Conservation (phyloP, 1,140 invertebrate genomes). For the Stegodyphus dumicola region DNA sequence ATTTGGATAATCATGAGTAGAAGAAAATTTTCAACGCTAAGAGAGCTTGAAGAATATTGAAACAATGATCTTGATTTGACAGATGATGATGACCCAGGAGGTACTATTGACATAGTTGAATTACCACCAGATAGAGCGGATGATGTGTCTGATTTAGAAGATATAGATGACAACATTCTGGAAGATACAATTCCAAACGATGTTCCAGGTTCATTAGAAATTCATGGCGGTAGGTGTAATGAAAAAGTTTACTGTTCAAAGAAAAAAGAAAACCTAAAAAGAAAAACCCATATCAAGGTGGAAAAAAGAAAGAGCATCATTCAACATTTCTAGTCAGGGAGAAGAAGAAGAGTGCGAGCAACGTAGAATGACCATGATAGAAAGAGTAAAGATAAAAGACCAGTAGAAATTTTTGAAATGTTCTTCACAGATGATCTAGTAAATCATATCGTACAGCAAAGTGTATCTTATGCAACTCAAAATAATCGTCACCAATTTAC, state of each 20-base stretch:
- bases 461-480: constrained; percentile 19
- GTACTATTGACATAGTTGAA: constrained; percentile 34
- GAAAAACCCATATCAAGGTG: too few species aligned
- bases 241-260: too few species aligned
- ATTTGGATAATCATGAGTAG: constrained; percentile 40
- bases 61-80: constrained; percentile 38
- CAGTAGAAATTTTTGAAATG: constrained; percentile 19
- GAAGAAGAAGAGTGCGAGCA: constrained; percentile 22
- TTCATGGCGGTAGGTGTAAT: constrained; percentile 33
- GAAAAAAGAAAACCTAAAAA: too few species aligned
- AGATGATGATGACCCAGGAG: constrained; percentile 11
- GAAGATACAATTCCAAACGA: constrained; percentile 37
- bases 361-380: constrained; percentile 11
- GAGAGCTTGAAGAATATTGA: constrained; percentile 37
- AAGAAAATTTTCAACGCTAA: constrained; percentile 38
- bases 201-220: constrained; percentile 41
- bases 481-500: constrained; percentile 19
- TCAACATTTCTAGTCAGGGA: too few species aligned
- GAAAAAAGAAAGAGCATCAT: too few species aligned
- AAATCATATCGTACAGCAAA: constrained; percentile 15
- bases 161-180: constrained; percentile 34
- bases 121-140: constrained; percentile 34
- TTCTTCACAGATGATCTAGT: constrained; percentile 16
- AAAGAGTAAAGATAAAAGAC: constrained; percentile 7
- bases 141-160: constrained; percentile 31